Percentiles rank a stretch among this genome's conserved stretches.
phyloP scores from a whole-genome alignment of 2,888 invertebrate genomes.

The Myopa tessellatipennis region DNA sequence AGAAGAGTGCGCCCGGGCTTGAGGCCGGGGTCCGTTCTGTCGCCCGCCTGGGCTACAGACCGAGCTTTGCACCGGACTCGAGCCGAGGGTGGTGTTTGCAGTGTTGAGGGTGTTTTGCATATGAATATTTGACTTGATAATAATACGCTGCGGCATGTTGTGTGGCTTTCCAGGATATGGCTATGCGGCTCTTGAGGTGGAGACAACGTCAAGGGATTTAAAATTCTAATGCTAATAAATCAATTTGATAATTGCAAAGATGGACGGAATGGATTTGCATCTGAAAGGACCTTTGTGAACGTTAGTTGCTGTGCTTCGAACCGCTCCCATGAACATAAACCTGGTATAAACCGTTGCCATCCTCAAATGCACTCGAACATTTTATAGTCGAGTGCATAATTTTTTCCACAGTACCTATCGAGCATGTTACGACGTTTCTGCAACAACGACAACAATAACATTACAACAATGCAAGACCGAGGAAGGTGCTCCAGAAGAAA shows the following conservation, averaged over 20 bases:
- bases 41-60: too few species aligned
- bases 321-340: background rate
- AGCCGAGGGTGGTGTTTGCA: background rate
- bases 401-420: slow-evolving; percentile 50
- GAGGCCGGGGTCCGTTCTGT: too few species aligned
- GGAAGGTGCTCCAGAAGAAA: slow-evolving; percentile 3
- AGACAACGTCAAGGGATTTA: slow-evolving; percentile 50
- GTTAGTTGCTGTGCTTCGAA: background rate
- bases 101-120: slow-evolving; percentile 16
- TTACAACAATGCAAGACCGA: slow-evolving; percentile 39
- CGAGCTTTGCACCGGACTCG: background rate
- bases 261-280: background rate
- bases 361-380: slow-evolving; percentile 52
- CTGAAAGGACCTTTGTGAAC: background rate
- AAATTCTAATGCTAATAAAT: slow-evolving; percentile 63
- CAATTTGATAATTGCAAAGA: slow-evolving; percentile 63
- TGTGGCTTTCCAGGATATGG: background rate
- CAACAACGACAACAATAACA: slow-evolving; percentile 8
- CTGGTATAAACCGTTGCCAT: slow-evolving; percentile 25
- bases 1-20: slow-evolving; percentile 40
- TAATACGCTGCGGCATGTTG: slow-evolving; percentile 32
- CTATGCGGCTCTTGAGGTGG: background rate
- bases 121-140: slow-evolving; percentile 33
- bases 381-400: slow-evolving; percentile 31
- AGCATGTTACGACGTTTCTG: slow-evolving; percentile 52